Evolutionary conservation across 2,797 vertebrate genomes (phyloP).

Genomic region (Oreortyx pictus): DNA sequence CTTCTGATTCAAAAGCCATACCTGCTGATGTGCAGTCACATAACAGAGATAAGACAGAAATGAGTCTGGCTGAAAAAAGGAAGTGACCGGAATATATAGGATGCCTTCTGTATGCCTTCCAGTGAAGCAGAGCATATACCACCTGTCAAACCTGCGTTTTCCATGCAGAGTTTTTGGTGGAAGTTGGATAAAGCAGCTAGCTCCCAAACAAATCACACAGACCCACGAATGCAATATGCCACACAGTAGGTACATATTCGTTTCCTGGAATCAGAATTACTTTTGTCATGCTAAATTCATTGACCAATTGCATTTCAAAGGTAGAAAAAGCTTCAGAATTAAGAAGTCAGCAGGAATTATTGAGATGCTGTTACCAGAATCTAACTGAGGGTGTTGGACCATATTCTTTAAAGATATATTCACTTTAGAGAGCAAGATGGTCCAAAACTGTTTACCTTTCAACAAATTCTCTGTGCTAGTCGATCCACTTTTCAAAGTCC

Average conservation of each 20-base stretch:
- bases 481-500: background rate
- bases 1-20: background rate
- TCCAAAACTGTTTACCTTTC: background rate
- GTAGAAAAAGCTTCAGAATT: background rate
- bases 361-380: background rate
- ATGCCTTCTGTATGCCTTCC: background rate
- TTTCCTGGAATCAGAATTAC: background rate
- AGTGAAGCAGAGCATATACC: background rate
- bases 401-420: background rate
- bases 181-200: background rate
- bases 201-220: background rate
- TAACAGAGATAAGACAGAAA: background rate
- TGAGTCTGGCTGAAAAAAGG: background rate
- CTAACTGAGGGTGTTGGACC: rapidly evolving
- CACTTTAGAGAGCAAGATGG: background rate
- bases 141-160: background rate
- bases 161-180: background rate
- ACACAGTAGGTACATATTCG: background rate
- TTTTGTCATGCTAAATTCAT: background rate
- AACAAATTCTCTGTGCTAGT: background rate
- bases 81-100: background rate
- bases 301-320: background rate
- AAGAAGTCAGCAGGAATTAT: background rate
- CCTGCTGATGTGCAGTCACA: rapidly evolving
- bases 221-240: background rate